These are phyloP conservation scores for Ceratosolen solmsi DNA, from an alignment of 1,140 invertebrate genomes.

Conservation along the genomic window DNA sequence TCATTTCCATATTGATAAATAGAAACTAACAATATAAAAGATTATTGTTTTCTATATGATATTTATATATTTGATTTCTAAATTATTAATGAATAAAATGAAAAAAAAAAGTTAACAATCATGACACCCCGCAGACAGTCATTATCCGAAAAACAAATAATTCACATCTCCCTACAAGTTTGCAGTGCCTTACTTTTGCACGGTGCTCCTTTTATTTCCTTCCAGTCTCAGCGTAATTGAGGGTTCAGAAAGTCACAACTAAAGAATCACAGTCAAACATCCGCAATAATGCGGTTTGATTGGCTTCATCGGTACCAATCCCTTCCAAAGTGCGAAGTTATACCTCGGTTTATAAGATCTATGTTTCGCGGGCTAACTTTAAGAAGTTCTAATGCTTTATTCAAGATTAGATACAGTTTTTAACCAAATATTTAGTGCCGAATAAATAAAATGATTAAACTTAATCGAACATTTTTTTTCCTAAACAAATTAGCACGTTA, in stretches of 20 bases:
- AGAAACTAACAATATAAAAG: background rate
- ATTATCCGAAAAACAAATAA: constrained; percentile 15
- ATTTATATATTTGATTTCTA: background rate
- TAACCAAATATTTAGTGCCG: background rate
- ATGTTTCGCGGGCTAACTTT: background rate
- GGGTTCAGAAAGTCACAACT: constrained; percentile 37
- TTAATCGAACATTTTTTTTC: too few species aligned
- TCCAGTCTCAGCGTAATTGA: constrained; percentile 53
- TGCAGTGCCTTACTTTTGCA: background rate
- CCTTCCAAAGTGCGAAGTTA: constrained; percentile 7
- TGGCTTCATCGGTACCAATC: background rate
- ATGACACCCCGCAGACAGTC: constrained; percentile 9
- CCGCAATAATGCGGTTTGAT: constrained; percentile 20
- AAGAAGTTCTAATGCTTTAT: constrained; percentile 15
- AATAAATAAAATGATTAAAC: background rate
- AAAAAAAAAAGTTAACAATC: background rate
- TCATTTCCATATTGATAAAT: background rate
- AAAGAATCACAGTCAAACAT: constrained; percentile 52
- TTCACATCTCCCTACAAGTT: constrained; percentile 4
- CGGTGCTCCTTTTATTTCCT: constrained; percentile 36
- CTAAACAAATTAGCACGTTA: background rate
- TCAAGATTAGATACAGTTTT: background rate
- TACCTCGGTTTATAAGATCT: background rate
- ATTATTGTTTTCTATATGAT: background rate
- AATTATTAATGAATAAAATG: background rate